These are phyloP conservation scores for Pleuronectes platessa DNA, from an alignment of 2,113 vertebrate genomes.

Conservation along the genomic window DNA sequence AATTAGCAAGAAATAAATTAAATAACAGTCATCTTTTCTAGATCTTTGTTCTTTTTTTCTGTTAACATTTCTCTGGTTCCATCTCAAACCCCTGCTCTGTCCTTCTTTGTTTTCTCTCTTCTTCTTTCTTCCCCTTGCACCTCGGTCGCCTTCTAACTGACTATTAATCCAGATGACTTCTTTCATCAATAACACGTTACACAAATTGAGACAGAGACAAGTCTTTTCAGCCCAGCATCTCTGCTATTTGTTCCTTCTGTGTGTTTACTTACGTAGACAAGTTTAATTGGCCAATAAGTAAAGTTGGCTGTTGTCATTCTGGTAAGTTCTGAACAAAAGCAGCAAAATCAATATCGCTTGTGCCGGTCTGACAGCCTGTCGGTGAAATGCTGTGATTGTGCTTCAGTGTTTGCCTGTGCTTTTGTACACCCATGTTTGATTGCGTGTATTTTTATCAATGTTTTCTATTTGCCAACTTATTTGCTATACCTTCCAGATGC, in stretches of 20 bases:
- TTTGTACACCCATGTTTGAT: conserved; percentile 13
- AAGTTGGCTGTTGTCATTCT: conserved; percentile 47
- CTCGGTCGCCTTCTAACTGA: conserved; percentile 15
- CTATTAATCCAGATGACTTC: conserved; percentile 65
- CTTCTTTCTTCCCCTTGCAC: conserved; percentile 5
- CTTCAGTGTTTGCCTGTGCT: conserved; percentile 38
- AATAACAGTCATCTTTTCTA: conserved; percentile 22
- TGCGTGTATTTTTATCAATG: conserved; percentile 54
- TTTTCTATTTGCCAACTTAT: conserved; percentile 64
- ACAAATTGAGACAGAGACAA: conserved; percentile 43
- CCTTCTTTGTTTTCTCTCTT: conserved; percentile 16
- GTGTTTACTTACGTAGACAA: conserved; percentile 29
- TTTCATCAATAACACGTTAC: conserved; percentile 60
- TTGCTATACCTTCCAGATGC: conserved; percentile 59
- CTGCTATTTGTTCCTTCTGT: conserved; percentile 32
- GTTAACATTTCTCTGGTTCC: conserved; percentile 12
- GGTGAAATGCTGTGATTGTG: conserved; percentile 25
- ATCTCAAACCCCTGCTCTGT: conserved; percentile 14
- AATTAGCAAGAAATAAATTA: conserved; percentile 35
- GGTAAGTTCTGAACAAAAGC: conserved; percentile 54
- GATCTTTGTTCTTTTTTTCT: conserved; percentile 16
- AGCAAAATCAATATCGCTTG: conserved; percentile 57
- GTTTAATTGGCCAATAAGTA: conserved; percentile 53
- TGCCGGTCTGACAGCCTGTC: conserved; percentile 46
- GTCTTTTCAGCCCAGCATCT: conserved; percentile 33